Base-by-base conservation (phyloP, 2,113 vertebrate genomes). In the Pavo muticus region DNA sequence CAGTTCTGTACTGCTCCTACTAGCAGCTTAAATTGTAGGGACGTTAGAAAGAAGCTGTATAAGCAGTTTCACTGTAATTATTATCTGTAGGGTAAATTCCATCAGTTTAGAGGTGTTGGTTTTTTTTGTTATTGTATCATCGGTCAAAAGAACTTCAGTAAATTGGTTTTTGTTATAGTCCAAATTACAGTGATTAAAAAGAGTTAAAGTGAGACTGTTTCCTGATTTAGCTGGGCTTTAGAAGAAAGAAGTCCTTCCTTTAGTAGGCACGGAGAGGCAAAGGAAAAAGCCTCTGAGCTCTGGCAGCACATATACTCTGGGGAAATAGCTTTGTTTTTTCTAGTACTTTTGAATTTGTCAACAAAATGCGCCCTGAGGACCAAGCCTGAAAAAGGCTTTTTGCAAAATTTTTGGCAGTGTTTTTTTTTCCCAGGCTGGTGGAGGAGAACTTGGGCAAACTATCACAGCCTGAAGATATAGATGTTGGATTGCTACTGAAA, bases 341-440 rank as follows among this genome's bases (percentile, higher is more conserved):
- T 83, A 86, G 85, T 88, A 47, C 72, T 96, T 93, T 93, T 64
- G 85, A 95, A 65, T 93, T 93, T 94, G 90, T 95, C 92, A 96
- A 94, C 94, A 96, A 94, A 95, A 93, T 12, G 16, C 86, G 90
- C 95, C 92, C 79, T 68, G 50, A 96, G 86, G 92, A 94, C 56
- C 76, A 77, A 74, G 69, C 69, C 65, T 91, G 82, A 74, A 94
- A 95, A 92, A 88, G 79, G 74, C 32, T 88, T 87, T 69, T 90
- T 64, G 79, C 83, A 84, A 71, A 94, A 93, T 64, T 91, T 91
- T 54, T 96, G 92, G 75, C 93, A 94, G 73, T 42, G 63, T 35
- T 39, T 91, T 95, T 68, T 16, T 94, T 93, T 91, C 94, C 92
- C 93, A 96, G 88, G 83, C 92, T 93, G 63, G 42, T 94, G 59